phyloP scores from a whole-genome alignment of 2,113 vertebrate genomes.

The Antechinus flavipes region DNA sequence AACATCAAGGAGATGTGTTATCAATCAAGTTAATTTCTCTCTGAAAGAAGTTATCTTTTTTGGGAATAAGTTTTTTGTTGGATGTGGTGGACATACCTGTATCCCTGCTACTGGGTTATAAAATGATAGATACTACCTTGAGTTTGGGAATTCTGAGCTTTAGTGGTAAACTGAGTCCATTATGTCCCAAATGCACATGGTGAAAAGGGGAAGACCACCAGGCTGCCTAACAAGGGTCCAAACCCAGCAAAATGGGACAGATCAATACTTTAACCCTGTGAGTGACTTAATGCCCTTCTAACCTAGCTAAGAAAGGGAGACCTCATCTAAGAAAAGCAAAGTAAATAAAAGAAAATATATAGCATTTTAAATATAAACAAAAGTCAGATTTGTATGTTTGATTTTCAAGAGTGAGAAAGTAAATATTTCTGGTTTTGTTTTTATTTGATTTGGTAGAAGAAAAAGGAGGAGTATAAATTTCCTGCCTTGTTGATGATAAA shows the following conservation, averaged over 20 bases:
- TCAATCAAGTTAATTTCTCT: not conserved
- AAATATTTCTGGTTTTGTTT: slow-evolving; percentile 11
- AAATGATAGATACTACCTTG: not conserved
- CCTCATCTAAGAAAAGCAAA: not conserved
- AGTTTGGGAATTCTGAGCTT: not conserved
- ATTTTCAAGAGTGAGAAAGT: slow-evolving; percentile 52
- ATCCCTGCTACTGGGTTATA: not conserved
- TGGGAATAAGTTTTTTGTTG: not conserved
- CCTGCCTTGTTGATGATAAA: not conserved
- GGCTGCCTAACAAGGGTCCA: not conserved
- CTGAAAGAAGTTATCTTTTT: not conserved
- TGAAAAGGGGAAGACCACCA: not conserved
- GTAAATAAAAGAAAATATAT: not conserved
- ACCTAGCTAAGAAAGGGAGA: not conserved
- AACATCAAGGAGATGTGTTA: not conserved
- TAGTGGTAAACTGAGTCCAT: not conserved
- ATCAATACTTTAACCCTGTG: not conserved
- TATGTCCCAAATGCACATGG: not conserved
- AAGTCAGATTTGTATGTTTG: slow-evolving; percentile 35
- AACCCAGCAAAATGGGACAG: not conserved
- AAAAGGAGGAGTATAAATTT: not conserved
- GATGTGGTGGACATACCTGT: not conserved
- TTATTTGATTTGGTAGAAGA: not conserved
- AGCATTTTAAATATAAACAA: slow-evolving; percentile 16
- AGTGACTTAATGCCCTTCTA: not conserved